Evolutionary conservation across 2,797 vertebrate genomes (phyloP), one percentile per base, ranked within the genome.

Genomic region (Acipenser oxyrinchus): DNA sequence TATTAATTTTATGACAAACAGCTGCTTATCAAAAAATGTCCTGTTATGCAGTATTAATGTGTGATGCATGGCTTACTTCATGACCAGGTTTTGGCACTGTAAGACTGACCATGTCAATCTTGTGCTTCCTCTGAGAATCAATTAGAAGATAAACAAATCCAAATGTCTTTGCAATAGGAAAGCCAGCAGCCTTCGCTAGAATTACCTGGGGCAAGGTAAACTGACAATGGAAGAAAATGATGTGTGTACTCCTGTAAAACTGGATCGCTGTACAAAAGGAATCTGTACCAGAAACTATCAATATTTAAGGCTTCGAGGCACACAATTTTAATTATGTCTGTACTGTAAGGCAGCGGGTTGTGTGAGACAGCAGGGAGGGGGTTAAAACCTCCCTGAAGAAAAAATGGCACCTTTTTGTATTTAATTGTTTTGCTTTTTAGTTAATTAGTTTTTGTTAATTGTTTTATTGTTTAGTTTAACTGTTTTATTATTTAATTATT

Each of bases 121-220:
- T 71, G 60, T 81, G 76, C 78, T 87, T 86, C 89, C 88, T 90
- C 78, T 74, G 89, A 92, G 88, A 93, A 88, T 91, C 86, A 92
- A 90, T 91, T 94, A 89, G 82, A 78, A 90, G 87, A 90, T 86
- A 92, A 94, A 90, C 85, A 93, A 88, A 76, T 77, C 75, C 75
- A 71, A 77, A 84, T 83, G 82, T 82, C 81, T 88, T 75, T 67
- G 74, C 83, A 77, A 78, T 81, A 82, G 86, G 81, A 83, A 79
- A 76, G 78, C 84, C 83, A 84, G 74, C 72, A 81, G 70, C 82
- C 85, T 88, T 91, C 85, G 82, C 75, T 79, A 77, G 79, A 76
- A 88, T 92, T 87, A 92, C 90, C 82, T 87, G 77, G 81, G 89
- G 87, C 91, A 92, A 83, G 86, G 81, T 88, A 89, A 86, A 91